phyloP scores from a whole-genome alignment of 2,113 vertebrate species.

The Arizona elegans region DNA sequence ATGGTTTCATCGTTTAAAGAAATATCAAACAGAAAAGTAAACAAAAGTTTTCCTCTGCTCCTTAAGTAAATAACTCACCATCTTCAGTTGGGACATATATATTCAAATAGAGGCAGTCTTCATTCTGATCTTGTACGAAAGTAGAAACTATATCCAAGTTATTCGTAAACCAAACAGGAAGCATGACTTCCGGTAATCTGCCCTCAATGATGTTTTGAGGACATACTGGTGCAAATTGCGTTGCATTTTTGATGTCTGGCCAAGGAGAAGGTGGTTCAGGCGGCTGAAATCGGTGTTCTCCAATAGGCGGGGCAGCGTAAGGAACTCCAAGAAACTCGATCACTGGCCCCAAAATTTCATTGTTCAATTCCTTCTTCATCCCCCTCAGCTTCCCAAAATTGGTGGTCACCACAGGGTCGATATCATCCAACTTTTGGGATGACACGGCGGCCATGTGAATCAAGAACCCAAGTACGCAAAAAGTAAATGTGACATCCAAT shows the following conservation, averaged over 20 bases:
- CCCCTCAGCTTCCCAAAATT: conserved; percentile 89
- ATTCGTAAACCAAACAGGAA: conserved; percentile 99
- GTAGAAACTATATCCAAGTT: conserved; percentile 94
- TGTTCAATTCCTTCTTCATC: conserved; percentile 96
- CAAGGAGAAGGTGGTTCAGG: conserved; percentile 88
- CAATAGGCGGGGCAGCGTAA: conserved; percentile 90
- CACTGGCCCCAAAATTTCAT: conserved; percentile 96
- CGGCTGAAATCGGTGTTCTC: conserved; percentile 93
- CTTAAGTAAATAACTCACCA: conserved; percentile 88
- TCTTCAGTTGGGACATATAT: conserved; percentile 99
- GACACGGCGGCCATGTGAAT: conserved; percentile 73
- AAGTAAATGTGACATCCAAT: conserved; percentile 67
- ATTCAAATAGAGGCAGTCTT: conserved; percentile 98
- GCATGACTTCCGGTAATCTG: conserved; percentile 96
- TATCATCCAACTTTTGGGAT: conserved; percentile 90
- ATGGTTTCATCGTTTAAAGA: conserved; percentile 70
- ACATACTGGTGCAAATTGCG: conserved; percentile 94
- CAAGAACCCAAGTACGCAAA: conserved; percentile 76
- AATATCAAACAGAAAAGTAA: conserved; percentile 66
- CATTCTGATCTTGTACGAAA: conserved; percentile 97
- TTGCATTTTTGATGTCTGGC: conserved; percentile 90
- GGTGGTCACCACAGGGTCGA: conserved; percentile 89
- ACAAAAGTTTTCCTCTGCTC: conserved; percentile 68
- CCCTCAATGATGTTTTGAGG: conserved; percentile 97
- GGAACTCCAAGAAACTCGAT: conserved; percentile 96